A percentile compares a stretch with the other conserved stretches of the same genome.
Conservation (phyloP, 2,797 vertebrate species). For the Gorsachius magnificus region DNA sequence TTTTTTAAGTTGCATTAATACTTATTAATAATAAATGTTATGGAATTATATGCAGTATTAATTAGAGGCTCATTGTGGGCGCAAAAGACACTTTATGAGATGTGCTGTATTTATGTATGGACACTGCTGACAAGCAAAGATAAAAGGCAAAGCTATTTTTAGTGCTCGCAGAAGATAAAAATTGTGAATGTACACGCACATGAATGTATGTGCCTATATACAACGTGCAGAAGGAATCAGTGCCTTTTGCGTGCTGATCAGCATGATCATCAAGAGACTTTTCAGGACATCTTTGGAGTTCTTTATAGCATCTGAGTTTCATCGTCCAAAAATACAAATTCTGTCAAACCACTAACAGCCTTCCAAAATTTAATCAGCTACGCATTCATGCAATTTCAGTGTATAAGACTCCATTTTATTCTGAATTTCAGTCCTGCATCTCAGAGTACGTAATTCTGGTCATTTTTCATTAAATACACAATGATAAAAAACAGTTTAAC, state of each 20-base stretch:
- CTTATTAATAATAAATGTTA: slow-evolving; percentile 61
- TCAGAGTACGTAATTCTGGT: background rate
- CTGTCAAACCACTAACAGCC: background rate
- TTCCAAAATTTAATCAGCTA: background rate
- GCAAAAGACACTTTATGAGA: slow-evolving; percentile 1
- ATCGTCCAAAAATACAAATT: background rate
- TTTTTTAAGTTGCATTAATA: slow-evolving; percentile 16
- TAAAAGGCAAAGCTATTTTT: slow-evolving; percentile 17
- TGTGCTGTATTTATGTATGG: background rate
- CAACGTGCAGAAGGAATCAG: background rate
- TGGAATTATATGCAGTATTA: slow-evolving; percentile 57
- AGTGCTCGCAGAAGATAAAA: background rate
- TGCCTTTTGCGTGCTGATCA: background rate
- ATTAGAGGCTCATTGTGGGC: slow-evolving; percentile 4
- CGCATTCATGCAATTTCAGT: background rate
- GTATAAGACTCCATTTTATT: background rate
- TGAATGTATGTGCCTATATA: background rate
- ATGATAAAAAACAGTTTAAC: background rate
- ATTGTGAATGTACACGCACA: background rate
- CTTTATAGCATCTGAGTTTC: background rate
- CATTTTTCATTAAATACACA: background rate
- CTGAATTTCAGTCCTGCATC: background rate
- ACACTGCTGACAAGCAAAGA: background rate
- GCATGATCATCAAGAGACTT: background rate
- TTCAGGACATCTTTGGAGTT: background rate